Base-by-base conservation (phyloP, 1,140 invertebrate genomes). In the Lineus longissimus region DNA sequence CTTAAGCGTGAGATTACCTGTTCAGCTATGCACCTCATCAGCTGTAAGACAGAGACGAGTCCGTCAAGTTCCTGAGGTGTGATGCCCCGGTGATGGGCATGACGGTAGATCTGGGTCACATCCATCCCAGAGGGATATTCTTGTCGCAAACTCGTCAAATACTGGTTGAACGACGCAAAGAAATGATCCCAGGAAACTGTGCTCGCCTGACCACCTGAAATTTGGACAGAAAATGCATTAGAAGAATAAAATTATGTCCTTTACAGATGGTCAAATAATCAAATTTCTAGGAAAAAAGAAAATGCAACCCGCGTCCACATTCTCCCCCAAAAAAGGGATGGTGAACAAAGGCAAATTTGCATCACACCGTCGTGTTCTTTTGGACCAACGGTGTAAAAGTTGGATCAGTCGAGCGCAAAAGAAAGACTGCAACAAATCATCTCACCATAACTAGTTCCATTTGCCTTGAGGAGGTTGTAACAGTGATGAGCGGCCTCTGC, bases 51-150 rank as follows among this genome's bases (percentile, higher is more conserved):
- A 2, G 90, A 87, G 67, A 89, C 87, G 41, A 97, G 82, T 0
- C 92, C 92, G 72, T 93, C 89, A n/a, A 94, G 86, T 85, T 96
- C 92, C 67, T 90, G 87, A 0, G 89, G 88, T 15, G 88, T 90
- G 36, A 94, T 93, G 25, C 86, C 88, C 67, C 87, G 0, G 84
- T 89, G 84, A 27, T 77, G 71, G 2, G 59, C 86, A 55, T 55
- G 41, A 86, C 47, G 25, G 47, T 51, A 61, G 89, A 87, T 31
- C 17, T 72, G 69, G 11, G 69, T 86, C 85, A 61, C 88, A 86
- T 64, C 86, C 79, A 33, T 62, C 7, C 78, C 79, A 0, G 85
- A 82, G 6, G 88, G 86, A 2, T 62, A 59, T 60, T 93, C 90
- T 66, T 88, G 86, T 23, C 88, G 77, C 13, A 92, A 74, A 73